Conservation (phyloP, 2,888 invertebrate species). For the Linnaemya tessellans region DNA sequence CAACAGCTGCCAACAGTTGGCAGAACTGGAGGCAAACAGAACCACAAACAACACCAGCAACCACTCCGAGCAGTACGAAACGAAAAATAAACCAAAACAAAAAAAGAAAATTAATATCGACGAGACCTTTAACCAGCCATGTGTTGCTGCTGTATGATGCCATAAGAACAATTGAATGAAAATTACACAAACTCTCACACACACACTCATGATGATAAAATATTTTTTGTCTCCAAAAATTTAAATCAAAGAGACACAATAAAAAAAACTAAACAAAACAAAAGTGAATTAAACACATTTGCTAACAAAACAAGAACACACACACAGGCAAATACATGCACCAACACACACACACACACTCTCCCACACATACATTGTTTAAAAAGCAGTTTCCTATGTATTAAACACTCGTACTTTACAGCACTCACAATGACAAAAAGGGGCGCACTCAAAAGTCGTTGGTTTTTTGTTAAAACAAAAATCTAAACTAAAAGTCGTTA, state of each 20-base stretch:
- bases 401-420: too few relatives aligned
- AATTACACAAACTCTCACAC: slow-evolving; percentile 20
- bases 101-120: not conserved
- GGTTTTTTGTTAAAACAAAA: too few relatives aligned
- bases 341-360: too few relatives aligned
- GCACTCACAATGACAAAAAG: too few relatives aligned
- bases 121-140: slow-evolving; percentile 47
- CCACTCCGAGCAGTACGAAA: not conserved
- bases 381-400: not conserved
- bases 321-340: not conserved
- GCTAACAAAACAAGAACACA: not conserved
- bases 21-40: slow-evolving; percentile 17
- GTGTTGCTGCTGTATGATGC: slow-evolving; percentile 16
- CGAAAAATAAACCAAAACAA: not conserved
- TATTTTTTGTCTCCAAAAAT: slow-evolving; percentile 23
- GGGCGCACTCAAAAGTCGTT: too few relatives aligned
- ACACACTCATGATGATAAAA: not conserved
- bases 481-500: too few relatives aligned
- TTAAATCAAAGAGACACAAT: slow-evolving; percentile 33
- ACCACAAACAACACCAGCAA: slow-evolving; percentile 26
- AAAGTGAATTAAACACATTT: not conserved
- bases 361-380: not conserved
- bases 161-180: slow-evolving; percentile 47
- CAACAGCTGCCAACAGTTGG: slow-evolving; percentile 54
- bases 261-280: not conserved